A percentile compares a stretch with the other conserved stretches of the same genome.
These are phyloP conservation scores for Gymnothorax javanicus DNA, from an alignment of 2,797 vertebrate genomes.

Conservation along the genomic window DNA sequence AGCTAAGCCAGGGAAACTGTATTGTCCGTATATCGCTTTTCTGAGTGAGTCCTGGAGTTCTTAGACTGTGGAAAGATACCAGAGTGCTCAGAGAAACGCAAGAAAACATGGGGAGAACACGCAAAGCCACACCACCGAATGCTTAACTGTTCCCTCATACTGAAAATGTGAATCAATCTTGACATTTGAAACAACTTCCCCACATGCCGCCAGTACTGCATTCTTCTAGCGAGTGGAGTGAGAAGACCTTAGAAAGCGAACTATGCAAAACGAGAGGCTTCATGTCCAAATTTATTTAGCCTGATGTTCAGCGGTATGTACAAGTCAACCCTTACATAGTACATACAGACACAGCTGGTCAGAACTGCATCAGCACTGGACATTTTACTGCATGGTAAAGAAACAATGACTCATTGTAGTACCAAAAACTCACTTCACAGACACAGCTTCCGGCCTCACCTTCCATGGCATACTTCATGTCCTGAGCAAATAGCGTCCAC, in stretches of 20 bases:
- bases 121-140: too few relatives aligned
- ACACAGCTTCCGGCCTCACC: conserved; percentile 71
- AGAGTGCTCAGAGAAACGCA: too few relatives aligned
- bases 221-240: background rate
- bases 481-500: conserved; percentile 96
- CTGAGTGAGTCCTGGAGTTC: too few relatives aligned
- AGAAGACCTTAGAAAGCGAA: background rate
- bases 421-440: background rate
- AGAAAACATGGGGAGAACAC: too few relatives aligned
- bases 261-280: background rate
- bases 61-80: too few relatives aligned
- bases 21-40: background rate
- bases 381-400: too few relatives aligned
- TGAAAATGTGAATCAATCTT: background rate
- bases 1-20: background rate
- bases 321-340: too few relatives aligned
- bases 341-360: too few relatives aligned
- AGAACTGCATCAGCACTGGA: too few relatives aligned
- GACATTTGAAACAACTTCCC: background rate
- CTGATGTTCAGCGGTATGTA: too few relatives aligned
- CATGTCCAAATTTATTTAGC: background rate
- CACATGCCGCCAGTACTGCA: background rate
- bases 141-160: too few relatives aligned
- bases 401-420: background rate
- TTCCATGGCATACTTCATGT: conserved; percentile 98